These are phyloP conservation scores for Maconellicoccus hirsutus DNA, from an alignment of 1,140 invertebrate species.

Conservation along the genomic window DNA sequence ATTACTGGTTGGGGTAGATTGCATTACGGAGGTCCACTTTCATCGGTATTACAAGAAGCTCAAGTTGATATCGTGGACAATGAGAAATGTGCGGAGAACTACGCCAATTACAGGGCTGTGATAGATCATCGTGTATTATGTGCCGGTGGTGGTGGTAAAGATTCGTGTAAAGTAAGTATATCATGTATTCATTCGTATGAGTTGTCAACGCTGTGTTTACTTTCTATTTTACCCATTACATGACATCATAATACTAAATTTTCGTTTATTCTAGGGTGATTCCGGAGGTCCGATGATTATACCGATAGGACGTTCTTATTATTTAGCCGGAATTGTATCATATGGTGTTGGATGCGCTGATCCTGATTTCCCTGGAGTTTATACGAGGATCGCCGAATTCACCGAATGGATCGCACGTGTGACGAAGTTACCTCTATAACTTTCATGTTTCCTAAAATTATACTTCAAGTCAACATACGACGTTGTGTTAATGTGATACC, in stretches of 20 bases:
- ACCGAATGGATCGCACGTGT: conserved; percentile 43
- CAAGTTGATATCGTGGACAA: conserved; percentile 56
- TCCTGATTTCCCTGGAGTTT: conserved; percentile 60
- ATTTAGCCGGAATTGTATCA: conserved; percentile 58
- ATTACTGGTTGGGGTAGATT: conserved; percentile 61
- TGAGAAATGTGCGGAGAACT: conserved; percentile 39
- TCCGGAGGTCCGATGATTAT: conserved; percentile 49
- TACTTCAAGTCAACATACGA: too few relatives aligned
- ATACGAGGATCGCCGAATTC: conserved; percentile 55
- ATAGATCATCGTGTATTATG: conserved; percentile 24
- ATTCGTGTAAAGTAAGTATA: conserved; percentile 15
- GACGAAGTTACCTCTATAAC: too few relatives aligned
- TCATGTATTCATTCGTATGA: too few relatives aligned
- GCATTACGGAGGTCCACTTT: conserved; percentile 47
- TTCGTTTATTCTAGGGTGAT: conserved; percentile 13
- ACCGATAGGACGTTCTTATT: conserved; percentile 38
- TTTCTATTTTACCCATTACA: too few relatives aligned
- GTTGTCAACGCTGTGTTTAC: too few relatives aligned
- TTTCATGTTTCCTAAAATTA: too few relatives aligned
- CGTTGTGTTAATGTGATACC: too few relatives aligned
- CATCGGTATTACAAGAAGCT: conserved; percentile 47
- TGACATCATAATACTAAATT: too few relatives aligned
- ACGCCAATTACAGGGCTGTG: background rate
- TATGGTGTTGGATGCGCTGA: conserved; percentile 61
- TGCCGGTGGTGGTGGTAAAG: conserved; percentile 21